These are phyloP conservation scores for Mormyrus hasselquistii DNA, from an alignment of 2,797 vertebrate genomes.

Conservation along the genomic window DNA sequence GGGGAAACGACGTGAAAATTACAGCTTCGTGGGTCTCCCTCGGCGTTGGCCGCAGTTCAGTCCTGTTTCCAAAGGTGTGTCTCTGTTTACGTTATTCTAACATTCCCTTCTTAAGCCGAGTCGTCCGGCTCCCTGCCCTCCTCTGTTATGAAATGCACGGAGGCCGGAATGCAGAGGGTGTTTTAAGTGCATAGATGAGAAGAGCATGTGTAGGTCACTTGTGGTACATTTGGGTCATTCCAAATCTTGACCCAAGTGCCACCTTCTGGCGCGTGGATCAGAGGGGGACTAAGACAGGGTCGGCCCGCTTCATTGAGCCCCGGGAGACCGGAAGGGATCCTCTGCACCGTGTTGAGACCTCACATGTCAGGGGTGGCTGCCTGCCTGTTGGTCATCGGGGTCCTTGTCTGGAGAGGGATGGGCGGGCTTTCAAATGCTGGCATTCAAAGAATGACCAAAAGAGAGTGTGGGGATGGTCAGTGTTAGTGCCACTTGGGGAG, in stretches of 20 bases:
- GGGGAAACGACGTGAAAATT: background rate
- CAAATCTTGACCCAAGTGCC: background rate
- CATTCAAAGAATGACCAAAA: background rate
- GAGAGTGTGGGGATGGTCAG: background rate
- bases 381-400: background rate
- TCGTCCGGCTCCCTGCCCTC: background rate
- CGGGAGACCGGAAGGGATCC: background rate
- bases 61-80: constrained; percentile 1
- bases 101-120: background rate
- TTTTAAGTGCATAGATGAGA: background rate
- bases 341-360: background rate
- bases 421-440: background rate
- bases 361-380: background rate
- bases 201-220: background rate
- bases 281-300: background rate
- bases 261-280: background rate
- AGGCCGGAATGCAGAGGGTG: background rate
- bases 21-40: background rate
- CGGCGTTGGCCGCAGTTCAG: background rate
- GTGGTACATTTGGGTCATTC: background rate
- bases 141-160: background rate
- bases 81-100: background rate
- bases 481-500: background rate
- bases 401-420: background rate
- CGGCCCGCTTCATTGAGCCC: background rate